Evolutionary conservation across 2,797 vertebrate genomes (phyloP).

Genomic region (Periparus ater): DNA sequence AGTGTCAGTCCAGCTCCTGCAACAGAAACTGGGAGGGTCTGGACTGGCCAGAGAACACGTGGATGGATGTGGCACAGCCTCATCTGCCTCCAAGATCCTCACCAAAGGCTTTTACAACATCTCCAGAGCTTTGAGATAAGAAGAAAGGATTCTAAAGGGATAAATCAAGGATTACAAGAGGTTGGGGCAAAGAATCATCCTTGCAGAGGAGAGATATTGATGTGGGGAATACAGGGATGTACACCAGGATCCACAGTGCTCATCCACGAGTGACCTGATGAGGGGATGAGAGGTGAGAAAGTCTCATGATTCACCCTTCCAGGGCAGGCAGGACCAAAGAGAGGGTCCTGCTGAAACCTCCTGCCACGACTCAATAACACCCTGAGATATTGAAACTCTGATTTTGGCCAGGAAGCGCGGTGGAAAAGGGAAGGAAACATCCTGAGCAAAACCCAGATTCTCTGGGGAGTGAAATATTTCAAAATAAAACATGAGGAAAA

Average conservation of each 20-base stretch:
- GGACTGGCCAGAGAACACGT: rapidly evolving
- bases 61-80: background rate
- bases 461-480: background rate
- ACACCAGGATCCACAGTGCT: background rate
- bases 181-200: background rate
- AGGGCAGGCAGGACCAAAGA: background rate
- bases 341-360: background rate
- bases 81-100: background rate
- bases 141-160: background rate
- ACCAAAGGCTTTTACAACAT: background rate
- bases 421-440: background rate
- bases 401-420: background rate
- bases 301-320: background rate
- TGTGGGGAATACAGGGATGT: background rate
- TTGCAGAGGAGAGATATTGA: background rate
- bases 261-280: background rate
- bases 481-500: background rate
- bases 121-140: background rate
- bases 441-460: background rate
- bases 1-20: background rate
- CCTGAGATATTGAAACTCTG: background rate
- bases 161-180: background rate
- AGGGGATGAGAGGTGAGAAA: background rate
- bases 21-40: background rate
- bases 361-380: background rate